These are phyloP conservation scores for Paradisaea rubra DNA, from an alignment of 2,113 vertebrate species.

Conservation along the genomic window DNA sequence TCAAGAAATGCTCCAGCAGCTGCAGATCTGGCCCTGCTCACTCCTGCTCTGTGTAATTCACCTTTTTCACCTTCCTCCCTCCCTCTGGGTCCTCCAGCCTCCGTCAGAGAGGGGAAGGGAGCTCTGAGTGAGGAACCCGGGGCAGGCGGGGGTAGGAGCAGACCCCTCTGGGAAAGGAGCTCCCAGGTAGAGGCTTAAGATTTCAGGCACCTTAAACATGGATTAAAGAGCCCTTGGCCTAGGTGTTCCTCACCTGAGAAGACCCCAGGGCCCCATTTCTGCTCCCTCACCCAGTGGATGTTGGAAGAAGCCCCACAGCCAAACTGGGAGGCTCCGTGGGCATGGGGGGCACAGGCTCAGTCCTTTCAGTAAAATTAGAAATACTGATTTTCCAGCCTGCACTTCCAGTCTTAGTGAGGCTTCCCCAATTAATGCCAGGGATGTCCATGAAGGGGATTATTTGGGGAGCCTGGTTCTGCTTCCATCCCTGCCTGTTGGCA, in stretches of 20 bases:
- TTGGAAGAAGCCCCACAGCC: neutral
- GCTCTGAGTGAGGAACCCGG: rapidly evolving
- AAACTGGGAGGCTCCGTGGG: neutral
- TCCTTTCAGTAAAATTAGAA: neutral
- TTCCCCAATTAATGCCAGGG: neutral
- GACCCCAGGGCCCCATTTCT: neutral
- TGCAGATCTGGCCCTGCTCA: neutral
- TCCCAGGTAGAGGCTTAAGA: neutral
- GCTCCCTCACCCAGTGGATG: neutral
- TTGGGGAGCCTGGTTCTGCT: neutral
- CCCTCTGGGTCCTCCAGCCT: neutral
- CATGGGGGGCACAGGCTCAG: rapidly evolving
- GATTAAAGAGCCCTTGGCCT: neutral
- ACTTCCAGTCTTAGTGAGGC: neutral
- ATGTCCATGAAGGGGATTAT: neutral
- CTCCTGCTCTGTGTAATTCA: neutral
- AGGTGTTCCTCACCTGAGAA: neutral
- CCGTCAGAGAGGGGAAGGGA: neutral
- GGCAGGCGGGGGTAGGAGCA: neutral
- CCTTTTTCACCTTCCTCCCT: neutral
- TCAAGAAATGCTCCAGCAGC: neutral
- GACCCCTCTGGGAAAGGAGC: neutral
- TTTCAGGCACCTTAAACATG: neutral
- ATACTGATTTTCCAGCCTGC: rapidly evolving
- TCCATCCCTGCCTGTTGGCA: neutral